Conservation (phyloP, 2,888 invertebrate genomes). For the Eurytoma californica region DNA sequence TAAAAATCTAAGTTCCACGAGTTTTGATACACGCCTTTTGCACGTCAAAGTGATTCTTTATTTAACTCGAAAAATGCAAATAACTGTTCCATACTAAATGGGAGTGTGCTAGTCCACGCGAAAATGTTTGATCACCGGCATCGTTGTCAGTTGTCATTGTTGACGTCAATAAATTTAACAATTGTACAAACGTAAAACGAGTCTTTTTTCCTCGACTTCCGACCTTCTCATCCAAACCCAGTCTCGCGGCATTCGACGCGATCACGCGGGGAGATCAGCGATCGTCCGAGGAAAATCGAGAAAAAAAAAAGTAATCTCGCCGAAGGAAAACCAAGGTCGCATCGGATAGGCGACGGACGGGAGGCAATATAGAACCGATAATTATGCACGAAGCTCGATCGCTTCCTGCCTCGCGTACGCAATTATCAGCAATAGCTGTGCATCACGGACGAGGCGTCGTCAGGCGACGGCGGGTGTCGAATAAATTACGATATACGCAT, state of each 20-base stretch:
- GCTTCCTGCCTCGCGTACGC: not conserved
- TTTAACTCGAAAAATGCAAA: not conserved
- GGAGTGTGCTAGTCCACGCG: conserved; percentile 22
- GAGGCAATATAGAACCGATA: not conserved
- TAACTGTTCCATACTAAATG: conserved; percentile 3
- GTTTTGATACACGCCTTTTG: conserved; percentile 43
- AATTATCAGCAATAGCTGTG: conserved; percentile 33
- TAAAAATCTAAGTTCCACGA: conserved; percentile 28
- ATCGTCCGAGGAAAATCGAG: not conserved
- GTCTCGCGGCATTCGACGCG: not conserved
- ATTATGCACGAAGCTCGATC: conserved; percentile 24
- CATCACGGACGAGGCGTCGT: not conserved
- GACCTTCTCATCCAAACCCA: conserved; percentile 8
- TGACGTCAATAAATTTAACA: conserved; percentile 49
- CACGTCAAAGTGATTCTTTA: conserved; percentile 22
- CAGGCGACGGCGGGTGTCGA: conserved; percentile 28
- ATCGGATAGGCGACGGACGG: not conserved
- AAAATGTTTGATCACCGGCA: conserved; percentile 32
- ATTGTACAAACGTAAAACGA: conserved; percentile 16
- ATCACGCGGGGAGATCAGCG: not conserved
- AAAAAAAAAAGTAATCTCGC: conserved; percentile 23
- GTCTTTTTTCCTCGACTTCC: not conserved
- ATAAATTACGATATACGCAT: conserved; percentile 46
- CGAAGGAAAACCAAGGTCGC: not conserved
- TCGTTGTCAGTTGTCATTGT: conserved; percentile 45